These are phyloP conservation scores for Neoaliturus tenellus DNA, from an alignment of 2,888 invertebrate species.

Conservation along the genomic window DNA sequence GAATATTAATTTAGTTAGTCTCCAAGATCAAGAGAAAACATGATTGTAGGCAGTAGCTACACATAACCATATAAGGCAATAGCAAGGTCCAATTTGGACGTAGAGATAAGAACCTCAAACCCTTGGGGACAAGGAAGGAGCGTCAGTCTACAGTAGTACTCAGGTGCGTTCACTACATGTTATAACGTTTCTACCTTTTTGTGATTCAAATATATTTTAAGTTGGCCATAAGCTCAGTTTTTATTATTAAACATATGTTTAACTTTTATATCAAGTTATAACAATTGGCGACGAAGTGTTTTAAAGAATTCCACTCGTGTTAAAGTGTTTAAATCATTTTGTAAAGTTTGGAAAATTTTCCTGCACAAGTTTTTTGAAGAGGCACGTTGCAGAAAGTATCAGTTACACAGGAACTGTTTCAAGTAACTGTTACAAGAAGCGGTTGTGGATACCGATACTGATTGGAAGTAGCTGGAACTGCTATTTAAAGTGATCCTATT, in stretches of 20 bases:
- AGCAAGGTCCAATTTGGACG: no score
- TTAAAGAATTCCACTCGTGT: not conserved
- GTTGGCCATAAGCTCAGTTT: not conserved
- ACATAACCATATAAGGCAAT: no score
- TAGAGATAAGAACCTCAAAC: no score
- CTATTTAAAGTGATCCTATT: not conserved
- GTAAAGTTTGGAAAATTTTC: not conserved
- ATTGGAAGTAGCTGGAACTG: not conserved
- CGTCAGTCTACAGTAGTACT: no score
- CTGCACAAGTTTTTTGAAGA: not conserved
- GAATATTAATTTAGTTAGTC: no score
- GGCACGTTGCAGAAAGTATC: not conserved
- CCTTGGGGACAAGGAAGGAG: no score
- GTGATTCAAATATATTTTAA: no score
- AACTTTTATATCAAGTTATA: not conserved
- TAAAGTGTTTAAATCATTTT: not conserved
- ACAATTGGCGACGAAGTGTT: not conserved
- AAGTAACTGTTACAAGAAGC: not conserved
- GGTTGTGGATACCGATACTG: not conserved
- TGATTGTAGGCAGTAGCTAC: no score
- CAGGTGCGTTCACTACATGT: no score
- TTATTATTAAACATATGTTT: not conserved
- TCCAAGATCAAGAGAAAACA: no score
- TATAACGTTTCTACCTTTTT: no score
- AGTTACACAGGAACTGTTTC: not conserved